These are phyloP conservation scores for Macropis europaea DNA, from an alignment of 2,888 invertebrate genomes.

Conservation along the genomic window DNA sequence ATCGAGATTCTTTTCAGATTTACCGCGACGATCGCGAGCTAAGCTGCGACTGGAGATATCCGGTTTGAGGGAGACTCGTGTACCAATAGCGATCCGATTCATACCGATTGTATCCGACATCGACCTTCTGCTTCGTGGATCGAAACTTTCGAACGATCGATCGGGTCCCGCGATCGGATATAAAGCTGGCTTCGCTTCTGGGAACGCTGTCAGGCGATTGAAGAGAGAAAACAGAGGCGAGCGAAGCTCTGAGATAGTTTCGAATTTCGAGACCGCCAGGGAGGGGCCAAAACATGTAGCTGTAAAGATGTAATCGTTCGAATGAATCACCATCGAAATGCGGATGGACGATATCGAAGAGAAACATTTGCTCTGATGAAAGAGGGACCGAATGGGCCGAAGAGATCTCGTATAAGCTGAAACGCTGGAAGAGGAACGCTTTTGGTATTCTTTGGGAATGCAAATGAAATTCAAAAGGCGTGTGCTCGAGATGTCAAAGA, in stretches of 20 bases:
- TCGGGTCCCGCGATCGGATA: background rate
- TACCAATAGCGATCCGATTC: conserved; percentile 52
- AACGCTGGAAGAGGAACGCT: too few relatives aligned
- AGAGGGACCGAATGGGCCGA: background rate
- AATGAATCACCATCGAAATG: background rate
- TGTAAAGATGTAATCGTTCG: conserved; percentile 1
- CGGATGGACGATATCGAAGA: conserved; percentile 46
- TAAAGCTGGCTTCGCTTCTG: background rate
- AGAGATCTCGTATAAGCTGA: too few relatives aligned
- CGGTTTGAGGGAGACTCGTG: conserved; percentile 61
- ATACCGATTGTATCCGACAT: conserved; percentile 58
- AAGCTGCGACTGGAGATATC: conserved; percentile 60
- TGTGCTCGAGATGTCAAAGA: conserved; percentile 59
- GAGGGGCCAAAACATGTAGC: too few relatives aligned
- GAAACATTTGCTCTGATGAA: background rate
- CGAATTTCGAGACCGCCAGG: background rate
- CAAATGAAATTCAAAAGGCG: conserved; percentile 10
- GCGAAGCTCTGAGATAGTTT: background rate
- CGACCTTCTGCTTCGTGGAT: conserved; percentile 13
- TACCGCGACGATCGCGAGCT: background rate
- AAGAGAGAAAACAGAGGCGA: too few relatives aligned
- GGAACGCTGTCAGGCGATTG: too few relatives aligned
- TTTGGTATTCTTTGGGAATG: too few relatives aligned
- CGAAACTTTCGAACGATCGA: conserved; percentile 15
- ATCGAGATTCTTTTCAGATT: conserved; percentile 14